Evolutionary conservation across 2,113 vertebrate genomes (phyloP).

Genomic region (Rhynchopsitta pachyrhyncha): DNA sequence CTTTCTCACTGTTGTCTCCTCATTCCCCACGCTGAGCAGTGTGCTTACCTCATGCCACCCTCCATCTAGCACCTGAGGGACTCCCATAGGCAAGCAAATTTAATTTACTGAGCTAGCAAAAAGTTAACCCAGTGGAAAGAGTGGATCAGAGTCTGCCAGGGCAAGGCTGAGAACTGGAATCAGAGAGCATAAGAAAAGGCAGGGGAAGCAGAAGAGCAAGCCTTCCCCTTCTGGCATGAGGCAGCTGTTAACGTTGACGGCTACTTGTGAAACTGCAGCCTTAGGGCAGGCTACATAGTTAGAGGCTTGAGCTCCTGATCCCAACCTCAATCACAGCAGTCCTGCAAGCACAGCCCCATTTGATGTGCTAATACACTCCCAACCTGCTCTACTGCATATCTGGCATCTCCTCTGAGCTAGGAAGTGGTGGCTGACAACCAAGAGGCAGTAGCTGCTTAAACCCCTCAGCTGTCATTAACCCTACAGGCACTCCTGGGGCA

Average conservation of each 20-base stretch:
- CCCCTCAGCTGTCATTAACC: neutral
- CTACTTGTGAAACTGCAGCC: neutral
- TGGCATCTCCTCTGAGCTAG: neutral
- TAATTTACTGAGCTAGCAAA: neutral
- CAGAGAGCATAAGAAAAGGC: neutral
- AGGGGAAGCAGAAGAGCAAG: neutral
- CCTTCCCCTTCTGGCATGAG: neutral
- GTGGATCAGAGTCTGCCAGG: neutral
- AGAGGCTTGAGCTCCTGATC: neutral
- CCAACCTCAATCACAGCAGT: neutral
- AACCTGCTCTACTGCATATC: neutral
- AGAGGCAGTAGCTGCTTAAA: neutral
- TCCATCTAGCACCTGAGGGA: neutral
- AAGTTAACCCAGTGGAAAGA: neutral
- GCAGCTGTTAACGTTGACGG: neutral
- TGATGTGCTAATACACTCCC: neutral
- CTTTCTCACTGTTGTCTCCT: neutral
- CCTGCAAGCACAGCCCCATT: neutral
- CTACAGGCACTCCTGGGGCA: neutral
- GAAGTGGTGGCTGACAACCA: neutral
- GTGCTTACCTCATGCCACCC: neutral
- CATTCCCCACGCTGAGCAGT: neutral
- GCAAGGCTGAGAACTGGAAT: neutral
- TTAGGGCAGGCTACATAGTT: accelerated
- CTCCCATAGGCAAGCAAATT: neutral